Evolutionary conservation across 1,140 invertebrate species (phyloP), one percentile per base, ranked within the genome.

Genomic region (Drosophila varians): DNA sequence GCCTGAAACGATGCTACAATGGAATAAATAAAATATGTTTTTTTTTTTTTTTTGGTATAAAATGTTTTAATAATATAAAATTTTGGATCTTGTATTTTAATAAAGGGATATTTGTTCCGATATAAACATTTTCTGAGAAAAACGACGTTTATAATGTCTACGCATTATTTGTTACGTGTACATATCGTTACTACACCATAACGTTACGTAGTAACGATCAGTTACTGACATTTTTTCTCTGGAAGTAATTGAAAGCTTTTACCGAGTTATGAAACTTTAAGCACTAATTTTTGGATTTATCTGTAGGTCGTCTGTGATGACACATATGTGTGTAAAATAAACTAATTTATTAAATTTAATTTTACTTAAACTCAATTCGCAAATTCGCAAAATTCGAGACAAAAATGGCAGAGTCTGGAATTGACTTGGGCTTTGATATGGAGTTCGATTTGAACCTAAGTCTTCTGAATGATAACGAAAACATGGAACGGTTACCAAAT

Each of bases 181-280:
- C 2, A n/a, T 31, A 3, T 31, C n/a, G n/a, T n/a, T n/a, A n/a
- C n/a, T n/a, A n/a, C n/a, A n/a, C n/a, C n/a, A n/a, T n/a, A n/a
- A 31, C 28, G 28, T 31, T 14, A 42, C 16, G 16, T 42, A 18
- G 38, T 8, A 2, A n/a, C 40, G 53, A 58, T 62, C 60, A 26
- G 26, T 64, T 61, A 60, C 60, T 46, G 21, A 21, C 54, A 34
- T 58, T 56, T 26, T 7, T n/a, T 52, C 64, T 49, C 57, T 64
- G 60, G 51, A 58, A 60, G 36, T 57, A 52, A 66, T 66, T 65
- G n/a, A 66, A 66, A 66, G 62, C 62, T 66, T 12, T 42, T 42
- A 23, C n/a, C 14, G 12, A 46, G 62, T 65, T 66, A 43, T 66
- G 62, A 65, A 43, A 66, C 28, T 66, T 65, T 19, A 12, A 31